Base-by-base conservation (phyloP, 2,888 invertebrate species). In the Helleia helle region DNA sequence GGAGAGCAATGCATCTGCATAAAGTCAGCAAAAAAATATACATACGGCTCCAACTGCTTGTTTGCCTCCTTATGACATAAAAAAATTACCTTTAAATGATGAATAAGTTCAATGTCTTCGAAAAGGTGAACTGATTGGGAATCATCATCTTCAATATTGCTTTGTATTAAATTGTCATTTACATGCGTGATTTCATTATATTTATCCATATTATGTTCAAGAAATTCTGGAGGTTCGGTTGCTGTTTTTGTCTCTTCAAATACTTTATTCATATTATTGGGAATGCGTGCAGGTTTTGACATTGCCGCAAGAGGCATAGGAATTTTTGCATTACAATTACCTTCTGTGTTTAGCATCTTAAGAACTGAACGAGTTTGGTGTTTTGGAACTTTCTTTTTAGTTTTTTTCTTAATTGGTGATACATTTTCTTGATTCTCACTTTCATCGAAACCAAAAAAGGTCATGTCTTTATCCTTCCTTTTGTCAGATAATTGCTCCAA, bases 401-500 rank as follows among this genome's bases (percentile, higher is more conserved):
- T 60, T 5, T 55, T 54, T 25, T 50, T 46, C 54, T 76, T 79
- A 6, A 57, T 43, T 4, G 81, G 81, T 8, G 72, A 72, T 8
- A 75, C 44, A 65, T 86, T 85, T 43, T 85, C 83, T 48, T 64
- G 67, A 47, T 77, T 71, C 34, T 71, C 72, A 49, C 59, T 75
- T 7, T 84, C 80, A 62, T 86, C 80, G 65, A 86, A 86, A 1
- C 86, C 86, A 56, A 85, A 86, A 47, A 64, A 81, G 46, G 75
- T 76, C 1, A 56, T 45, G 46, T 71, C 58, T 38, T 65, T 67
- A 25, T 68, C 51, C 27, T 64, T 51, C 12, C 59, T 49, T 18
- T 54, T 55, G 36, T 58, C 48, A 39, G 53, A 55, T 39, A 46
- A 50, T 24, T 43, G 52, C 51, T 60, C 54, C 41, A 49, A 44